These are phyloP conservation scores for Pseudorectes ferrugineus DNA, from an alignment of 2,113 vertebrate genomes.

Conservation along the genomic window DNA sequence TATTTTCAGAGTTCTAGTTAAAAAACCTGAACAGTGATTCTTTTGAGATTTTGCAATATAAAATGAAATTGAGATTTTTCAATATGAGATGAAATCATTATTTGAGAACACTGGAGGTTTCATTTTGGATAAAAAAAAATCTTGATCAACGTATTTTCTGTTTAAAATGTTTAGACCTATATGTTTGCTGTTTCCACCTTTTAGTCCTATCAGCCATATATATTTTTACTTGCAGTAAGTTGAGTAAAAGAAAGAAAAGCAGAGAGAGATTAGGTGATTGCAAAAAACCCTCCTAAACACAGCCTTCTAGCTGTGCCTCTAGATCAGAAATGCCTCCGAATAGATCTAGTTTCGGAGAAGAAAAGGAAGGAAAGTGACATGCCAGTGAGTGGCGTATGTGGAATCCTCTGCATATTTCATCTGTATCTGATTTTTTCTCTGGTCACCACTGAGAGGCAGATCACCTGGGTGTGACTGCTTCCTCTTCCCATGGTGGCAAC, in stretches of 20 bases:
- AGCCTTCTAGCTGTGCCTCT: neutral
- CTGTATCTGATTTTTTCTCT: neutral
- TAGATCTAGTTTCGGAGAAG: neutral
- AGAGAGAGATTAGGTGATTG: neutral
- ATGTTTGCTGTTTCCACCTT: neutral
- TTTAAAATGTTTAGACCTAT: neutral
- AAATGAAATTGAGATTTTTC: neutral
- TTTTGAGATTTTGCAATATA: neutral
- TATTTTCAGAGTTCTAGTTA: neutral
- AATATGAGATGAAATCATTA: neutral
- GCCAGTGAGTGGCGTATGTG: neutral
- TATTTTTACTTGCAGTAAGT: neutral
- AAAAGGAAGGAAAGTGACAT: neutral
- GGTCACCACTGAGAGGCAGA: neutral
- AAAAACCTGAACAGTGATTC: neutral
- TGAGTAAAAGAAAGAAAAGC: neutral
- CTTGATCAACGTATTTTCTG: neutral
- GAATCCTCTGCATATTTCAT: neutral
- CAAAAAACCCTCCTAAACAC: rapidly evolving
- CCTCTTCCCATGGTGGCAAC: neutral
- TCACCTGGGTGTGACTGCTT: neutral
- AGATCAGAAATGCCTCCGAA: neutral
- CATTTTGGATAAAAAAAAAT: neutral
- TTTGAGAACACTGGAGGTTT: neutral
- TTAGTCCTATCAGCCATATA: neutral